Evolutionary conservation across 2,888 invertebrate genomes (phyloP), one percentile per base, ranked within the genome.

Genomic region (Pheosia gnoma): DNA sequence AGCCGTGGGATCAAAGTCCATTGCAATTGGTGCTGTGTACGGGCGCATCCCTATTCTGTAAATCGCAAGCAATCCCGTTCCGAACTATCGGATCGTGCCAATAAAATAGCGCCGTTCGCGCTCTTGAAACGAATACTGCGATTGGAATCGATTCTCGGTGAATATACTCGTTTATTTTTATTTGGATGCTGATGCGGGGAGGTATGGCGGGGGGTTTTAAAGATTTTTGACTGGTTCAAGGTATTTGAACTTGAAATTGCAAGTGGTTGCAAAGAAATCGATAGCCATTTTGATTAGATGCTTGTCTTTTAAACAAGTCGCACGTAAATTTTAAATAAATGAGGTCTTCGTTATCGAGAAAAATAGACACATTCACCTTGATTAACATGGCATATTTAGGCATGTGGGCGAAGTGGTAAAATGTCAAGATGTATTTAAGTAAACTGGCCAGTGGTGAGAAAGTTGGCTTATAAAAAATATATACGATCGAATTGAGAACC

Each of bases 61-160:
- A 71, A 74, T 71, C 67, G 75, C 66, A 68, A 70, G 73, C 68
- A 66, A 72, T 67, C 70, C 68, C 67, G 61, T 58, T 68, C 55
- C 60, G 52, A 66, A 62, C 66, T 67, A 65, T 70, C 66, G 67
- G 63, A 58, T 66, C 56, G 62, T 37, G 55, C 59, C 66, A 65
- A 73, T 71, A 65, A 70, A 58, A 64, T 49, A 62, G 25, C 64
- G 60, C 58, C 65, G 52, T 59, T 63, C 60, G 63, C 60, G 59
- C 59, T 66, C 54, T 55, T 58, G 59, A 68, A 71, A 71, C 67
- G 66, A 62, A 66, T 70, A 65, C 55, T 57, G 65, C 74, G 80
- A 82, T 81, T 77, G 74, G 75, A 72, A 76, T 74, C 68, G 66
- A 63, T 58, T 65, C 65, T 61, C 45, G 43, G 57, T 60, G 57